Evolutionary conservation across 2,797 vertebrate genomes (phyloP), one percentile per base, ranked within the genome.

Genomic region (Otolemur crassicaudatus): DNA sequence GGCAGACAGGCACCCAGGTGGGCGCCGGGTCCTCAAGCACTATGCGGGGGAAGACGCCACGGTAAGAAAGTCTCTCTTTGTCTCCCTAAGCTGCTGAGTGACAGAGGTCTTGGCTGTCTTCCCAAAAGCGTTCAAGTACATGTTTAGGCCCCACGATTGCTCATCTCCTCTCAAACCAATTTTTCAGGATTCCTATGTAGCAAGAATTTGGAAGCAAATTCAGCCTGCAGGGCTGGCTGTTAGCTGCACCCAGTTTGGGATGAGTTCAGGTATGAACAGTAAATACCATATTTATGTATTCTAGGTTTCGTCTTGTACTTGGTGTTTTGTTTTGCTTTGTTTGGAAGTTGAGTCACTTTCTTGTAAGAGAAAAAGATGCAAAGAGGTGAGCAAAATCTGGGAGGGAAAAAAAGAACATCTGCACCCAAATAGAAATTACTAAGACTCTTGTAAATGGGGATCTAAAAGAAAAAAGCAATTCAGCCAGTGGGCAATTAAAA

Each of bases 41-140:
- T 98, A 96, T 49, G 98, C 99, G 20, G 98, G 99, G 0, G 98
- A 98, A 76, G 98, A 99, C 65, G 98, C 98, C 73, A 99, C 98
- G 98, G 99, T 99, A 98, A 99, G 98, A 56, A 46, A 14, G 0
- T 16, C 53, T 34, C 20, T 17, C 19, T 19, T 4, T 56, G 17
- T 37, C 13, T 40, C 29, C 37, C 23, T 40, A 40, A 40, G 40
- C 40, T 63, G 1, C 56, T 69, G 70, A n/a, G 31, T 80, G 2
- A 7, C 49, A 76, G 75, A 90, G 60, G n/a, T 43, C 29, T 89
- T 96, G 93, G 83, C 91, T 91, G 1, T 65, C 72, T 72, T 90
- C 88, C 87, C 86, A 65, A 91, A 92, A 84, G 1, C 49, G 13
- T 27, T 91, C 53, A 43, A 65, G 10, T 79, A 73, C 3, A 2